Conservation (phyloP, 2,888 invertebrate genomes). For the Ctena decussata region DNA sequence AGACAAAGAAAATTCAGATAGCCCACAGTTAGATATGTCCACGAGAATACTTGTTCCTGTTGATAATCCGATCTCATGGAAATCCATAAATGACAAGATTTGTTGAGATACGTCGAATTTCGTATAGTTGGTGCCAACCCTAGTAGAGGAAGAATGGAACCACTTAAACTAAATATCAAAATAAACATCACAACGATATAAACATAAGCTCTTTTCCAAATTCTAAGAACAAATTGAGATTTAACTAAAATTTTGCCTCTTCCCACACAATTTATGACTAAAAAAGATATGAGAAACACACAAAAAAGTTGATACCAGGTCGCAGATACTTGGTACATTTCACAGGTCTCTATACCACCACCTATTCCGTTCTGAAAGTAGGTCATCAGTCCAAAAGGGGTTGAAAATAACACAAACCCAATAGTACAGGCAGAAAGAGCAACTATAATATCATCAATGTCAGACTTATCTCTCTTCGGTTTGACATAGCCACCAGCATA, state of each 20-base stretch:
- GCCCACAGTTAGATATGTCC: slow-evolving; percentile 8
- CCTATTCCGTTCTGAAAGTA: slow-evolving; percentile 9
- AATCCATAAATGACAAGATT: background rate
- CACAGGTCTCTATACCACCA: slow-evolving; percentile 18
- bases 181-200: background rate
- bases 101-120: background rate
- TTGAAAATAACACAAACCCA: slow-evolving; percentile 27
- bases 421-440: slow-evolving; percentile 20
- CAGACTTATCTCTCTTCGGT: slow-evolving; percentile 16
- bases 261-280: background rate
- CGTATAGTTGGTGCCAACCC: background rate
- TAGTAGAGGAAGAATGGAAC: background rate
- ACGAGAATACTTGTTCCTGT: background rate
- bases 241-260: background rate
- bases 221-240: slow-evolving; percentile 1
- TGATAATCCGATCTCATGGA: background rate
- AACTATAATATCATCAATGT: slow-evolving; percentile 22
- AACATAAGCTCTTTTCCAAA: slow-evolving; percentile 1
- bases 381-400: slow-evolving; percentile 26
- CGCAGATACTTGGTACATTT: slow-evolving; percentile 22
- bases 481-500: slow-evolving; percentile 20
- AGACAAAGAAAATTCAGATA: slow-evolving; percentile 8
- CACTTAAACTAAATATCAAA: background rate
- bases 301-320: slow-evolving; percentile 29
- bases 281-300: slow-evolving; percentile 12